phyloP scores from a whole-genome alignment of 2,113 vertebrate genomes.

The Eudyptes chrysolophus region DNA sequence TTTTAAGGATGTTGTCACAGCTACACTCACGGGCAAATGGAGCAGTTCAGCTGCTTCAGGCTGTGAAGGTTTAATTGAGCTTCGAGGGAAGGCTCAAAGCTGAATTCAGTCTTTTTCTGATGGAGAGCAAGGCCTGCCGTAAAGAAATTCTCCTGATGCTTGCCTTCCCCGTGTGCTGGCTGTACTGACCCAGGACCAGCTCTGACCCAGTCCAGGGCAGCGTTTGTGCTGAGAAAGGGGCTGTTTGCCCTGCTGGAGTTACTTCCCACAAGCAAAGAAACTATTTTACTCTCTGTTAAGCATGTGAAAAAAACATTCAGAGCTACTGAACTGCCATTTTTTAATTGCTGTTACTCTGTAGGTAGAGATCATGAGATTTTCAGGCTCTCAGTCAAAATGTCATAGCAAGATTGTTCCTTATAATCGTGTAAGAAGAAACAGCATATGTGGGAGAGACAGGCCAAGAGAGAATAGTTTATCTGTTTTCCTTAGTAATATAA shows the following conservation, averaged over 20 bases:
- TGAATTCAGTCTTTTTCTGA: not conserved
- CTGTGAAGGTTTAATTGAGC: conserved; percentile 44
- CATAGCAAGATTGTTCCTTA: not conserved
- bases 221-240: not conserved
- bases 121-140: not conserved
- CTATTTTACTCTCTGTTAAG: not conserved
- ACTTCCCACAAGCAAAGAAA: not conserved
- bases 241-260: not conserved
- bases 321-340: not conserved
- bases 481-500: not conserved
- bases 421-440: not conserved
- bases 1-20: conserved; percentile 9
- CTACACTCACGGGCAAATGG: not conserved
- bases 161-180: not conserved
- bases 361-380: not conserved
- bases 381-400: not conserved
- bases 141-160: not conserved
- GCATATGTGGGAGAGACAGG: not conserved
- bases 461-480: not conserved
- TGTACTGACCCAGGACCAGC: accelerated
- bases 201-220: not conserved
- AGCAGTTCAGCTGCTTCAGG: conserved; percentile 7
- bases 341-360: not conserved
- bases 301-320: not conserved
- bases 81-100: not conserved